Evolutionary conservation across 1,140 invertebrate genomes (phyloP), one percentile per base, ranked within the genome.

Genomic region (Macrosteles quadrilineatus): DNA sequence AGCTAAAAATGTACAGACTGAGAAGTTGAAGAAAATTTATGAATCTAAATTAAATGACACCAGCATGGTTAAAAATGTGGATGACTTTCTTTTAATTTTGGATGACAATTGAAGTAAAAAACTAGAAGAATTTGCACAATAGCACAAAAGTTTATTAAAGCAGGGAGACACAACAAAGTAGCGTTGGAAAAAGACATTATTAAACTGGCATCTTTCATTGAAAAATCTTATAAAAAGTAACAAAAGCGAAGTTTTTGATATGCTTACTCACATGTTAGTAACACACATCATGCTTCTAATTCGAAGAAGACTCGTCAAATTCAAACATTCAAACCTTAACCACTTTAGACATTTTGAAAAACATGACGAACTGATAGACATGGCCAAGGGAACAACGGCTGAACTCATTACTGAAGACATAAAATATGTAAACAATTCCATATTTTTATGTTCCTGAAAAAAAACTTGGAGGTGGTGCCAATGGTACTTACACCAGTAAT

Each of bases 391-490:
- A 43, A 17, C n/a, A n/a, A n/a, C n/a, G n/a, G n/a, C n/a, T 11
- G 36, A 43, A 43, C 17, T 43, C 17, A 43, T 11, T 17, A 11
- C 9, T 11, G 17, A 17, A 43, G 36, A 17, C 9, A 17, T 43
- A 17, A 17, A 9, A 43, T 43, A 11, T 43, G 36, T 43, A 43
- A 17, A 43, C 36, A 43, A 43, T 43, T 43, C 57, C 57, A 14
- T n/a, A n/a, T n/a, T n/a, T n/a, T n/a, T n/a, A n/a, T n/a, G n/a
- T n/a, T n/a, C n/a, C n/a, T n/a, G n/a, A 31, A 25, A 2, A 23
- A 62, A 62, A 62, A 62, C 31, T 25, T 62, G 25, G 57, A 62
- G 27, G 27, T 9, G 27, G 57, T 62, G 25, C 57, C 57, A 21
- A 62, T 62, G 3, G 57, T 62, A 23, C 19, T 62, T 17, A 9